Percentiles rank a stretch among this genome's conserved stretches.
Evolutionary conservation across 2,797 vertebrate genomes (phyloP).

Genomic region (Mormyrops attenuatus): DNA sequence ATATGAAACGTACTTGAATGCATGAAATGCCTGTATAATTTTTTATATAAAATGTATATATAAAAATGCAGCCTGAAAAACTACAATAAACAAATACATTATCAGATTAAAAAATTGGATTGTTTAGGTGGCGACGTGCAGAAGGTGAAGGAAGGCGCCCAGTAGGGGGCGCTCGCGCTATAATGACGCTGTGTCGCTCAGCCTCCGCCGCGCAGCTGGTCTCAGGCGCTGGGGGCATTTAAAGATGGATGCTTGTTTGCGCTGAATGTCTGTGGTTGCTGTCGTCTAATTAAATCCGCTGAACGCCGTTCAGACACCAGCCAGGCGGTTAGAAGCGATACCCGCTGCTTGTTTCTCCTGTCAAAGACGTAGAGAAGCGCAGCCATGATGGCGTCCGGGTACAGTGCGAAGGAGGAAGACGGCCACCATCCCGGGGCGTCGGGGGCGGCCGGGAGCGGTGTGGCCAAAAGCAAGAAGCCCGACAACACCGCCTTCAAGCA

Average conservation of each 20-base stretch:
- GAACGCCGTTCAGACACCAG: background rate
- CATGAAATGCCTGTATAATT: background rate
- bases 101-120: background rate
- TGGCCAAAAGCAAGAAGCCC: conserved; percentile 78
- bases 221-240: background rate
- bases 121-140: background rate
- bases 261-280: background rate
- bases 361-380: conserved; percentile 18
- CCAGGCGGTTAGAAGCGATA: background rate
- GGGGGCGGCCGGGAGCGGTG: conserved; percentile 48
- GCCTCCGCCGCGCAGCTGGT: background rate
- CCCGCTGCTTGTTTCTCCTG: background rate
- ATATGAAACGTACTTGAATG: background rate
- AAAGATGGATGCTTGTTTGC: background rate
- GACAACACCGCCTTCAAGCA: conserved; percentile 97
- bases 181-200: background rate
- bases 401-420: conserved; percentile 80
- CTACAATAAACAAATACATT: background rate
- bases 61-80: background rate
- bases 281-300: background rate
- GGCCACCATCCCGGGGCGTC: conserved; percentile 59
- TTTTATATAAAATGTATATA: background rate
- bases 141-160: background rate
- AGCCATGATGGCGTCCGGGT: conserved; percentile 79
- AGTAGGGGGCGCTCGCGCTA: background rate